Evolutionary conservation across 1,140 invertebrate genomes (phyloP), one percentile per base, ranked within the genome.

Genomic region (Elymnias hypermnestra): DNA sequence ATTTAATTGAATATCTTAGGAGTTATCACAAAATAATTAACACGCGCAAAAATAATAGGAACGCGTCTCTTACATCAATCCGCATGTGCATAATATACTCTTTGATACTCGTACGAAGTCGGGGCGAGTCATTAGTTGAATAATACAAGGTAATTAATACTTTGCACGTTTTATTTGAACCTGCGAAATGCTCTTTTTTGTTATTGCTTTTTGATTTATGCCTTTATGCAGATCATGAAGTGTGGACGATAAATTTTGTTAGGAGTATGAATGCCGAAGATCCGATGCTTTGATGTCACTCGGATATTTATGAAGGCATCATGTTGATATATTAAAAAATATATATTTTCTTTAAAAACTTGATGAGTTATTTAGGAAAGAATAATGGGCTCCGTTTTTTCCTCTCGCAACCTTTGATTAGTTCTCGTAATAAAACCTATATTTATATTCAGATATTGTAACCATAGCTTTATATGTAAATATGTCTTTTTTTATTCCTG

Each of bases 331-430:
- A 62, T 69, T 56, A 58, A 35, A 44, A 47, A 42, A 60, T 59
- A 53, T 43, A 22, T 23, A 13, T 33, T 25, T 33, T 58, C 50
- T 62, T 64, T 59, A 57, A 45, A 29, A 55, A 50, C 49, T 63
- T 74, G 66, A 71, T 41, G 67, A 73, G 67, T 65, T 65, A 60
- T 65, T 74, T 71, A 64, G 60, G 61, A 51, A 38, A 49, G 44
- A 51, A 44, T 28, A 44, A 38, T 49, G 26, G 43, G 18, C 21
- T 37, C 52, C 53, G 31, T 56, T 38, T 50, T 61, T 45, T 63
- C 51, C 59, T 40, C 23, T 12, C 29, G 13, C 41, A 28, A 15
- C 26, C 51, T 47, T 57, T 52, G 48, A 47, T 57, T 53, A 53
- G 50, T 37, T 9, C 48, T 17, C 19, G 56, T 21, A 38, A 56